Base-by-base conservation (phyloP, 2,888 invertebrate genomes). In the Tholera decimalis region DNA sequence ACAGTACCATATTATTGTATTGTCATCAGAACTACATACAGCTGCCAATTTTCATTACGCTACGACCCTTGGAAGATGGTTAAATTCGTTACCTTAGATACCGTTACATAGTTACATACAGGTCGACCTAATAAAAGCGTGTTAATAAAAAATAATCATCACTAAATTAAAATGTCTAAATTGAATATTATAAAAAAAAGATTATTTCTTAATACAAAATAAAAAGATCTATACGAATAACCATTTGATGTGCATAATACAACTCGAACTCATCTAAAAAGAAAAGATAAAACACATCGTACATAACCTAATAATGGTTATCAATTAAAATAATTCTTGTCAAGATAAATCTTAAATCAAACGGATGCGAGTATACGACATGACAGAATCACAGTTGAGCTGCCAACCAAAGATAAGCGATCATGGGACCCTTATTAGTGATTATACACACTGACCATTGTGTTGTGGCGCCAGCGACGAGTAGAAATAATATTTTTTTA, bases 321-420 rank as follows among this genome's bases (percentile, higher is more conserved):
- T 20, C 8, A 26, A 50, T 33, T 13, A 22, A 51, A 35, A 2
- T 20, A 8, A 15, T 37, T 30, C 18, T 30, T 43, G 18, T 55
- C 24, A 37, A 51, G 28, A 60, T 56, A 47, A 56, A 39, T 18
- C 9, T 43, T 55, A 43, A 37, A 67, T 55, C n/a, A 46, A 75
- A 47, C 22, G 9, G n/a, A 26, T 30, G 35, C 44, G 22, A 53
- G 9, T 13, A 26, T 30, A 28, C 44, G 22, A 53, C 33, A 53
- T 67, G 60, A 53, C 69, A 51, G 28, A 30, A 33, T 41, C 20
- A 35, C 51, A 51, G 46, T 47, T 50, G 9, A 26, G 26, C 35
- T 75, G 60, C 11, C 46, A 53, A 56, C 33, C 35, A 8, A n/a
- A 53, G 50, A 75, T 53, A 37, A 55, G 35, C 30, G 11, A 37